Conservation (phyloP, 1,140 invertebrate species). For the Eciton burchellii region DNA sequence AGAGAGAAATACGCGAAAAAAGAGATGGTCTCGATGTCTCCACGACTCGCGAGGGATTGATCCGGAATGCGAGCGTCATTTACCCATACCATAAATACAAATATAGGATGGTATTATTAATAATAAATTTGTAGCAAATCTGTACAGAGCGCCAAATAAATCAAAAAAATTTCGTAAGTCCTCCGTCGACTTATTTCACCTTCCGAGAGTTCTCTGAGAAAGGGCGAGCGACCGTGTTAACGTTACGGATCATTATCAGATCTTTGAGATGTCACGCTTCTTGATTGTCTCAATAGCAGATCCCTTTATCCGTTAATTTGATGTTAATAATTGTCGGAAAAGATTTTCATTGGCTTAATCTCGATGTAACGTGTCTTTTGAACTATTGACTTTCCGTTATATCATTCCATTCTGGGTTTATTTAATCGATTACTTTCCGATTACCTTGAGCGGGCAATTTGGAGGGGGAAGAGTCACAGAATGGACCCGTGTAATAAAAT, state of each 20-base stretch:
- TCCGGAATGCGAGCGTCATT: constrained; percentile 52
- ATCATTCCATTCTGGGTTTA: background rate
- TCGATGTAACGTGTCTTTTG: background rate
- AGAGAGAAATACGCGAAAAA: background rate
- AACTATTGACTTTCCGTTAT: background rate
- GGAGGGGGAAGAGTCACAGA: background rate
- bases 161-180: constrained; percentile 78
- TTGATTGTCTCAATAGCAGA: too few species aligned
- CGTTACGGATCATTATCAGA: too few species aligned
- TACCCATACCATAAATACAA: constrained; percentile 69
- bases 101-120: constrained; percentile 78
- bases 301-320: background rate
- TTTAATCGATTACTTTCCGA: too few species aligned
- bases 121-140: constrained; percentile 83
- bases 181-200: background rate
- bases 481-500: constrained; percentile 73
- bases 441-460: too few species aligned
- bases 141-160: constrained; percentile 81
- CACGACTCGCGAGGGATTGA: constrained; percentile 28
- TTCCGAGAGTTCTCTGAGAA: background rate
- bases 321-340: too few species aligned
- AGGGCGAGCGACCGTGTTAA: too few species aligned
- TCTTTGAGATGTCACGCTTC: too few species aligned
- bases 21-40: constrained; percentile 16
- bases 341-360: too few species aligned